Percentiles rank a stretch among this genome's conserved stretches.
Conservation (phyloP, 2,888 invertebrate genomes). For the Megastigmus dorsalis region DNA sequence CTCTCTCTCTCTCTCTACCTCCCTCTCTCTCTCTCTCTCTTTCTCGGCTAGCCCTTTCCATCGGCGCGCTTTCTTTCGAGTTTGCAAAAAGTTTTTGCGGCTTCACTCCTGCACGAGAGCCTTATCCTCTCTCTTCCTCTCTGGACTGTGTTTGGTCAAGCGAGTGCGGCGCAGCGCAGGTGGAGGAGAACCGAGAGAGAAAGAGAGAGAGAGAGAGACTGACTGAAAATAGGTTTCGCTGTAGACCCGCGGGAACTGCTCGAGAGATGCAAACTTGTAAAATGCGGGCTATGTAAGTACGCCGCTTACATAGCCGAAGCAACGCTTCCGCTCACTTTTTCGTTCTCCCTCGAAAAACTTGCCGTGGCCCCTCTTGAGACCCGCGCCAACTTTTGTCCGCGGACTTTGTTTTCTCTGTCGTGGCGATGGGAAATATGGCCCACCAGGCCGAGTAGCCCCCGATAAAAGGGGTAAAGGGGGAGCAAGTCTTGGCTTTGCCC, state of each 20-base stretch:
- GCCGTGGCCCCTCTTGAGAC: too few species aligned
- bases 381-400: too few species aligned
- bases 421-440: too few species aligned
- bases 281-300: background rate
- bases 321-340: background rate
- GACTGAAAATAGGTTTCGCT: constrained; percentile 20
- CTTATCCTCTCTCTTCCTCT: constrained; percentile 3
- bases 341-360: background rate
- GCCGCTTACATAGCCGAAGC: background rate
- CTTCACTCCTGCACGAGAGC: constrained; percentile 19
- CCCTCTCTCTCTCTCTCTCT: background rate
- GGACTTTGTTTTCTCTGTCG: too few species aligned
- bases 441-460: too few species aligned
- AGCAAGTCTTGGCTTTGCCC: too few species aligned
- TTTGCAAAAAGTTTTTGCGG: constrained; percentile 34
- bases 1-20: background rate
- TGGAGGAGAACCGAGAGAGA: background rate
- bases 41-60: background rate
- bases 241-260: background rate
- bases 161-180: background rate
- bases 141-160: constrained; percentile 26
- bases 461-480: too few species aligned
- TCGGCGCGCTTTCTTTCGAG: constrained; percentile 19
- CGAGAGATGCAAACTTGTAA: constrained; percentile 28
- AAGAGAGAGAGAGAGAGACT: background rate